phyloP scores from a whole-genome alignment of 1,140 invertebrate species.

The Solenopsis fugax region DNA sequence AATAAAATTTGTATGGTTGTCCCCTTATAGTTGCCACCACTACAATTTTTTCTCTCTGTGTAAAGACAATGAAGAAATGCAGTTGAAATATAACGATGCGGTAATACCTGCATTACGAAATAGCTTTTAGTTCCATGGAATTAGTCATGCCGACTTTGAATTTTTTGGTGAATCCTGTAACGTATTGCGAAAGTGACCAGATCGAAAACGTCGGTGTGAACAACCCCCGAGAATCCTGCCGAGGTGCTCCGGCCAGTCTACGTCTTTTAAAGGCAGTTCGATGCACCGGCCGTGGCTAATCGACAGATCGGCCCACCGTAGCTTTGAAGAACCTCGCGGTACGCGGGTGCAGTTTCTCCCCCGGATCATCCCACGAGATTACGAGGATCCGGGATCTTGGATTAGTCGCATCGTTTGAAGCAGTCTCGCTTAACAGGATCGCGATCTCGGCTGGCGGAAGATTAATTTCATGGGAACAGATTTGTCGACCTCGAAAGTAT shows the following conservation, averaged over 20 bases:
- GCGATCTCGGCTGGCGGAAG: slow-evolving; percentile 28
- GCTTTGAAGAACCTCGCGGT: slow-evolving; percentile 21
- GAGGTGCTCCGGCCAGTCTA: not conserved
- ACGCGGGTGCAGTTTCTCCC: slow-evolving; percentile 44
- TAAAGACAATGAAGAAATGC: not conserved
- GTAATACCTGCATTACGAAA: slow-evolving; percentile 9
- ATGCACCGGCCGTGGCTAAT: slow-evolving; percentile 55
- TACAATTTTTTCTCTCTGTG: no score
- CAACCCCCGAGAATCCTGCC: slow-evolving; percentile 2
- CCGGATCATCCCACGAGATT: slow-evolving; percentile 56
- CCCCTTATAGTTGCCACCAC: no score
- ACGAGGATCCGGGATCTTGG: slow-evolving; percentile 26
- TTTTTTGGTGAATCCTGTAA: not conserved
- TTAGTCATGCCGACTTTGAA: slow-evolving; percentile 7
- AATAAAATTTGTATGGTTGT: no score
- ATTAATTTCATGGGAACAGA: slow-evolving; percentile 63
- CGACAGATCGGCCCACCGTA: slow-evolving; percentile 15
- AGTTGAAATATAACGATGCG: not conserved
- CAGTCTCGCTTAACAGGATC: slow-evolving; percentile 64
- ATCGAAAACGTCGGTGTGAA: slow-evolving; percentile 20
- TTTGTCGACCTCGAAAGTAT: slow-evolving; percentile 27
- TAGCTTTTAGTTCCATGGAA: slow-evolving; percentile 22
- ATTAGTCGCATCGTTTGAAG: slow-evolving; percentile 59
- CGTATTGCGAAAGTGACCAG: slow-evolving; percentile 28
- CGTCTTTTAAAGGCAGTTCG: slow-evolving; percentile 25